Conservation (phyloP, 2,113 vertebrate species). For the Thalassarche chlororhynchos region DNA sequence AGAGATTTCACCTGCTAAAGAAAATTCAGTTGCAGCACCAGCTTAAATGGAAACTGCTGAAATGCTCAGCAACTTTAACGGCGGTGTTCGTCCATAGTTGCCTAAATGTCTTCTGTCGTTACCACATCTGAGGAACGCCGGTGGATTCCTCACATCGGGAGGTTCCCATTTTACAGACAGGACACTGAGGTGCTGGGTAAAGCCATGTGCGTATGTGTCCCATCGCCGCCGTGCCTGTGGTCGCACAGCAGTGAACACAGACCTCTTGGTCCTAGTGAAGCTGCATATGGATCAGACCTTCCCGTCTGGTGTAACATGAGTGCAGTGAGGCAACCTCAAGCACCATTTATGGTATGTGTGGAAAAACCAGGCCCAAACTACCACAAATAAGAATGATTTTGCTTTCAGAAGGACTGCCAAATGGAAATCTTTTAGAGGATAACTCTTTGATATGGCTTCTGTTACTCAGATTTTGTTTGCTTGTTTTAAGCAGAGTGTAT, state of each 20-base stretch:
- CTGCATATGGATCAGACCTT: not conserved
- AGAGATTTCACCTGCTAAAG: not conserved
- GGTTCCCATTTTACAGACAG: not conserved
- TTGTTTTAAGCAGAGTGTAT: not conserved
- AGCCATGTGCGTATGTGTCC: not conserved
- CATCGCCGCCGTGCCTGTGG: rapidly evolving
- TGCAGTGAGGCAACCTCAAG: not conserved
- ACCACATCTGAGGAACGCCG: not conserved
- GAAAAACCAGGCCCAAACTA: not conserved
- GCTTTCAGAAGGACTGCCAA: not conserved
- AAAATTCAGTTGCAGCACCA: not conserved
- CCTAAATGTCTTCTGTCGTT: not conserved
- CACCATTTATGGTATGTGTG: not conserved
- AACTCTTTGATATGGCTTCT: not conserved
- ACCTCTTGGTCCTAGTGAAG: not conserved
- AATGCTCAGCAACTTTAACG: rapidly evolving
- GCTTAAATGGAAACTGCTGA: not conserved
- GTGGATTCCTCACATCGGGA: not conserved
- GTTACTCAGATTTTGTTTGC: not conserved
- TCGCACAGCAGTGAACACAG: not conserved
- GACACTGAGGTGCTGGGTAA: not conserved
- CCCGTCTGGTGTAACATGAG: not conserved
- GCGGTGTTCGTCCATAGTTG: not conserved
- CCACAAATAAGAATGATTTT: not conserved
- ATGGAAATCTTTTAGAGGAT: not conserved